Evolutionary conservation across 2,888 invertebrate genomes (phyloP), one percentile per base, ranked within the genome.

Genomic region (Drosophila sordidula): DNA sequence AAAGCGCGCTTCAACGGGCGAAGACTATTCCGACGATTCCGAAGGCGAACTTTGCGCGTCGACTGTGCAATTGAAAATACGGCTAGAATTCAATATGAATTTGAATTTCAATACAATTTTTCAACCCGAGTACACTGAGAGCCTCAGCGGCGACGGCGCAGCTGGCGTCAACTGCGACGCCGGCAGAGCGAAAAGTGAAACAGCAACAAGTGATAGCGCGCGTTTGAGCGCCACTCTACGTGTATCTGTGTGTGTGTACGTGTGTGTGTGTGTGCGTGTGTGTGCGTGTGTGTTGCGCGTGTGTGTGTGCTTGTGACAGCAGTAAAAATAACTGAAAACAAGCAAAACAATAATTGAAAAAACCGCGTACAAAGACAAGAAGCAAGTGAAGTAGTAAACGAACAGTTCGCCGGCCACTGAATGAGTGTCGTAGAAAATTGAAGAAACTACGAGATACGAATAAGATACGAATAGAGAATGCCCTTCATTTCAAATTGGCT

Each of bases 21-120:
- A 36, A 44, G 18, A 32, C 50, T 14, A 14, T 44, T 42, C 42
- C 66, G 50, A 65, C 44, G 45, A 49, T 22, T 50, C 50, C 61
- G 68, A 44, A 22, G 49, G 38, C 80, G 78, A 79, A 78, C 83
- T 71, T 82, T 41, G 73, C 86, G 71, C 71, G 80, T 59, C 64
- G 85, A 79, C 69, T 75, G 89, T 89, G 83, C 86, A 85, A 85
- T 85, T 75, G 73, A 73, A 89, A 87, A 79, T 85, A 87, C 79
- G 68, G 67, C 63, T 79, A 77, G 72, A 87, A 73, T 79, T 68
- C 75, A 70, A 75, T 82, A 73, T 75, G 77, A 85, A 82, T 89
- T 89, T 87, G 71, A 85, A 89, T 85, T 85, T 85, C 64, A 85
- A 86, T 85, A 82, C 75, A 62, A 71, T 69, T 87, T 86, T 82